Evolutionary conservation across 92 coral and sea anemone species (phyloP).

Genomic region (Micromussa lordhowensis): DNA sequence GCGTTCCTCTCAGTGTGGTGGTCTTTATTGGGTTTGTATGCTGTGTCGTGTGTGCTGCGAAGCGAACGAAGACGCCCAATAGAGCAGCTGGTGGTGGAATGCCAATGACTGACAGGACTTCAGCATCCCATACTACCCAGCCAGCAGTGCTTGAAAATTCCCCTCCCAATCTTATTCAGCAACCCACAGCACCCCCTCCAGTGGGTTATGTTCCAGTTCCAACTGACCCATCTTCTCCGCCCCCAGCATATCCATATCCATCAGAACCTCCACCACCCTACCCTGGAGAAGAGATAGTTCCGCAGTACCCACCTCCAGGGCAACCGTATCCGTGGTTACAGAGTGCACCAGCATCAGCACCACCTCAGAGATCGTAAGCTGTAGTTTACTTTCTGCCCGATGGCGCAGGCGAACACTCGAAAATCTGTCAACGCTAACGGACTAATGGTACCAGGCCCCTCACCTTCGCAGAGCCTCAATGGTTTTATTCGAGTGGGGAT

Average conservation of each 20-base stretch:
- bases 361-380: background rate
- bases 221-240: background rate
- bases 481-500: no score
- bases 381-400: background rate
- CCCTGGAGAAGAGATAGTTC: background rate
- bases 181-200: constrained; percentile 1
- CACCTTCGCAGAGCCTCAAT: no score
- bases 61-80: background rate
- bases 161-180: background rate
- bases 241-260: background rate
- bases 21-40: background rate
- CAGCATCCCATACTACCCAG: background rate
- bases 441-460: background rate
- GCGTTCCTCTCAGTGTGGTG: background rate
- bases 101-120: background rate
- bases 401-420: background rate
- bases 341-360: background rate
- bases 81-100: background rate
- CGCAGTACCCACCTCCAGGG: background rate
- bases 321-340: background rate
- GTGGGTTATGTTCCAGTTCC: background rate
- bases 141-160: background rate
- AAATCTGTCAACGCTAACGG: background rate
- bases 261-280: background rate
- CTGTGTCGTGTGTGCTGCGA: background rate